Base-by-base conservation (phyloP, 2,888 invertebrate species). In the Adineta ricciae region DNA sequence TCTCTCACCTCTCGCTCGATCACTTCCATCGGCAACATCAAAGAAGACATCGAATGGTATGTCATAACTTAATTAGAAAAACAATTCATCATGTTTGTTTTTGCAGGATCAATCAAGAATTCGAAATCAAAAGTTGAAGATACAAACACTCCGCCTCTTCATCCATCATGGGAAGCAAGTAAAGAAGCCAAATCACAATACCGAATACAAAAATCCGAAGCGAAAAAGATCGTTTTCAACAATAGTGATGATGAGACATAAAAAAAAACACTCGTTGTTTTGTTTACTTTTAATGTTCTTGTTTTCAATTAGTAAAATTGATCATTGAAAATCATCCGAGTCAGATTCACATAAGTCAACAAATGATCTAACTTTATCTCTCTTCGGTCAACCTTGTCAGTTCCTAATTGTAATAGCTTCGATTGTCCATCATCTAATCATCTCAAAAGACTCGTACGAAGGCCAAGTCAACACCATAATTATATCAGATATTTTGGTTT, bases 151-250 rank as follows among this genome's bases (percentile, higher is more conserved):
- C 24, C n/a, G 9, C 11, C 41, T 24, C 14, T 78, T 24, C 78
- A 78, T 78, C 78, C 78, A 78, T 78, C 78, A 41, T 78, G 78
- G 78, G 78, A 78, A 78, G 78, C 78, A 78, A 78, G 78, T 41
- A 24, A n/a, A 41, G 11, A 38, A 11, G 11, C 24, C 0, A 38
- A 24, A 38, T 38, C 38, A n/a, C 78, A 78, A 78, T 38, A 8
- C 41, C 0, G 19, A 3, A 78, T 78, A n/a, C 32, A 78, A 78
- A 78, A 41, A 41, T 78, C 78, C 38, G 16, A 78, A 78, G 78
- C 78, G n/a, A 78, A 41, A 78, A 78, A 78, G 41, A 78, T 78
- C 5, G 78, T 78, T 41, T 78, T 78, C 32, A 78, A 78, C 16
- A 41, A 78, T 41, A 78, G 78, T 78, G 78, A 41, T 41, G 78